Evolutionary conservation across 1,140 invertebrate species (phyloP).

Genomic region (Bombus vancouverensis): DNA sequence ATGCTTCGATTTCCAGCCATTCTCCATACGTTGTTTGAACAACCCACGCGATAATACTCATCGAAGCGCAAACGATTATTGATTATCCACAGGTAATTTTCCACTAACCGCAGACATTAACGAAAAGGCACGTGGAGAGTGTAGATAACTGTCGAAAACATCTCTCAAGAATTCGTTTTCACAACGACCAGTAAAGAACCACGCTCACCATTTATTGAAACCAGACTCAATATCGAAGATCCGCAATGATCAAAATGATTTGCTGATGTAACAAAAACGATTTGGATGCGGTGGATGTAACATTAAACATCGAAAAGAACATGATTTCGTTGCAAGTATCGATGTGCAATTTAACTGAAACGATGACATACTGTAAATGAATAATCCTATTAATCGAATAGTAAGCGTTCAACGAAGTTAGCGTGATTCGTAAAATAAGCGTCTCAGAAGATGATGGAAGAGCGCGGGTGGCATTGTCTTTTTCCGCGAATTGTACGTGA

Average conservation of each 20-base stretch:
- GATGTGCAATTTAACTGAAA: too few species aligned
- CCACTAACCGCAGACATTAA: neutral
- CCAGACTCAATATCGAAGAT: too few species aligned
- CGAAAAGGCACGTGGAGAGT: neutral
- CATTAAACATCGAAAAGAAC: too few species aligned
- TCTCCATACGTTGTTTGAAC: constrained; percentile 13
- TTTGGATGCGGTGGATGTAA: too few species aligned
- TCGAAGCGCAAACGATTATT: neutral
- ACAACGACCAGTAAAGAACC: too few species aligned
- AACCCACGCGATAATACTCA: neutral
- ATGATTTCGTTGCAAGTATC: neutral
- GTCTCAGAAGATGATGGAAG: neutral
- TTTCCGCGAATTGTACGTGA: constrained; percentile 10
- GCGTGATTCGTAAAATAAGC: neutral
- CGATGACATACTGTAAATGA: neutral
- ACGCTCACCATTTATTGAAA: too few species aligned
- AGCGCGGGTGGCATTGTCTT: neutral
- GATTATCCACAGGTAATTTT: constrained; percentile 16
- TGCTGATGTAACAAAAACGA: too few species aligned
- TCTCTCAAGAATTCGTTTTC: neutral
- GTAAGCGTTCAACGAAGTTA: neutral
- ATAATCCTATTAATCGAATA: neutral
- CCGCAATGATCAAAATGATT: too few species aligned
- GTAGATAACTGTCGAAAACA: neutral
- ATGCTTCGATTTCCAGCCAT: neutral